Evolutionary conservation across 2,888 invertebrate genomes (phyloP), one percentile per base, ranked within the genome.

Genomic region (Thyatira batis): DNA sequence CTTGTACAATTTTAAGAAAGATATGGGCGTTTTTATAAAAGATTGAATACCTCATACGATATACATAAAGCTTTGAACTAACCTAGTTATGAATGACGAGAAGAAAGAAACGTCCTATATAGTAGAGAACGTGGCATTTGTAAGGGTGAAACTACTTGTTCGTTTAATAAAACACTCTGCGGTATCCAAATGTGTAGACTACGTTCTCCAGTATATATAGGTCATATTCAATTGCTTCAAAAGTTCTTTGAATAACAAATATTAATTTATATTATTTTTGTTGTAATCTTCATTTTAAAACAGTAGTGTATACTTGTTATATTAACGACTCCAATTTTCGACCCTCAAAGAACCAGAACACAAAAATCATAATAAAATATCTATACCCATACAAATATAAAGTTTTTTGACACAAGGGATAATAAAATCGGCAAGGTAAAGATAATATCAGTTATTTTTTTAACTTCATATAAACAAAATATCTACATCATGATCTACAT

Each of bases 181-280:
- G 45, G 53, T 50, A 48, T 61, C 52, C 50, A 57, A 65, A 65
- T 52, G 52, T 65, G 59, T 59, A 60, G 65, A 63, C 61, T 64
- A 57, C 63, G 45, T 65, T 65, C 30, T 3, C 23, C 30, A 30
- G 48, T 54, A 69, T 69, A 69, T 69, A 62, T 67, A 57, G 68
- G 68, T 75, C 68, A 75, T 73, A 71, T 73, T 69, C 62, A 65
- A 69, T 65, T 60, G 58, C 56, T 61, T 62, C 55, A 57, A 46
- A 60, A 52, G 59, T 53, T 52, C 52, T 50, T 53, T 27, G 52
- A 51, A 20, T 39, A 44, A 48, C 51, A 27, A 45, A 33, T 30
- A 33, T 23, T 4, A 43, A 30, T 27, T n/a, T 2, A 2, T 33
- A 30, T 2, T 11, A 11, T 30, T 30, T 3, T 30, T 10, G 11